A percentile compares a stretch with the other conserved stretches of the same genome.
Conservation (phyloP, 2,888 invertebrate genomes). For the Quadroppia sp. region DNA sequence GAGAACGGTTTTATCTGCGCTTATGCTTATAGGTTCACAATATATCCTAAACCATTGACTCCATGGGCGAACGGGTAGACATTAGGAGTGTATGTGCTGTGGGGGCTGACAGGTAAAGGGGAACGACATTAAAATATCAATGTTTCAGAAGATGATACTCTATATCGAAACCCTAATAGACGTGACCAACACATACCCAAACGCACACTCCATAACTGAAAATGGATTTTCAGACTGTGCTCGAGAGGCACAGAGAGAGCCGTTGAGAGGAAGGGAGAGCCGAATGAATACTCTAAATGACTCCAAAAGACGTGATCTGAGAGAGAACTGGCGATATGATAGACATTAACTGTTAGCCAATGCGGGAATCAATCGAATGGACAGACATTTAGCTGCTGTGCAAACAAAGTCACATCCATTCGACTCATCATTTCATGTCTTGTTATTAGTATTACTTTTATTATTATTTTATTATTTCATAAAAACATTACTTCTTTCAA, state of each 20-base stretch:
- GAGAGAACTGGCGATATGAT: not conserved
- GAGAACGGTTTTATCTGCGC: constrained; percentile 33
- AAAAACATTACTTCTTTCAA: not conserved
- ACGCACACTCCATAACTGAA: constrained; percentile 23
- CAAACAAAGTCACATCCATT: constrained; percentile 31
- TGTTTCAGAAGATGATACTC: constrained; percentile 28
- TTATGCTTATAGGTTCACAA: constrained; percentile 32
- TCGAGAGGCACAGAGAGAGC: not conserved
- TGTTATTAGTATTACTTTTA: constrained; percentile 3
- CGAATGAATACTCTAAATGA: constrained; percentile 20
- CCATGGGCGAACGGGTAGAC: constrained; percentile 13
- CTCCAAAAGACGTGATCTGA: not conserved
- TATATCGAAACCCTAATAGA: constrained; percentile 11
- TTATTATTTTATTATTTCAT: constrained; percentile 15
- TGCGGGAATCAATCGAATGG: not conserved
- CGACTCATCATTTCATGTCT: constrained; percentile 24
- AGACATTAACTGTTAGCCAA: not conserved
- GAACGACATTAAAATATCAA: constrained; percentile 18
- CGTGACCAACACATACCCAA: constrained; percentile 18
- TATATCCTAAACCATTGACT: not conserved
- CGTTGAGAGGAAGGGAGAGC: not conserved
- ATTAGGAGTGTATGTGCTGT: not conserved
- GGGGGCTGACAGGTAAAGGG: constrained; percentile 16
- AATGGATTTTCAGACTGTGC: not conserved
- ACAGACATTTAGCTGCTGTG: not conserved